Percentiles rank a stretch among this genome's conserved stretches.
Evolutionary conservation across 1,140 invertebrate genomes (phyloP).

Genomic region (Ips nitidus): DNA sequence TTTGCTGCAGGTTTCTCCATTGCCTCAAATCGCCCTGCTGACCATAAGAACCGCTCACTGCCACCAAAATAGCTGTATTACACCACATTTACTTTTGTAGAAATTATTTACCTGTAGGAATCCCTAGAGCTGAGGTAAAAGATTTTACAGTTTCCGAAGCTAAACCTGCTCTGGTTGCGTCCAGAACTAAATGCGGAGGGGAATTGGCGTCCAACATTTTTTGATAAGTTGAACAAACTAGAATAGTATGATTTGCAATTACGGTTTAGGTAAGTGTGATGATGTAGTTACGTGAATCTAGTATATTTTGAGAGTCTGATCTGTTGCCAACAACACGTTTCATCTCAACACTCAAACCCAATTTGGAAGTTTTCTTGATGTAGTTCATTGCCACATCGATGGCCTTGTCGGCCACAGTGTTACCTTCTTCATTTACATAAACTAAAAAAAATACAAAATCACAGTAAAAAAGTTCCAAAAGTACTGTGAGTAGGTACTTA

Average conservation of each 20-base stretch:
- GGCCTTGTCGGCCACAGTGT: slow-evolving; percentile 65
- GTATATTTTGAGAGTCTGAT: slow-evolving; percentile 65
- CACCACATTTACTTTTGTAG: not conserved
- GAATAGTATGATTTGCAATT: slow-evolving; percentile 23
- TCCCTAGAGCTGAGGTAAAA: slow-evolving; percentile 72
- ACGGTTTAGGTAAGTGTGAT: not conserved
- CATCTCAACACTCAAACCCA: slow-evolving; percentile 65
- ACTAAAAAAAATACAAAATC: slow-evolving; percentile 54
- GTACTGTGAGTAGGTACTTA: slow-evolving; percentile 50
- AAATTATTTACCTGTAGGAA: slow-evolving; percentile 64
- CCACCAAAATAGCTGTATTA: not conserved
- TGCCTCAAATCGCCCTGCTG: slow-evolving; percentile 77
- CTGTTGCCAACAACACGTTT: slow-evolving; percentile 64
- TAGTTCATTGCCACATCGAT: slow-evolving; percentile 69
- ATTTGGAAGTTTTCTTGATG: slow-evolving; percentile 64
- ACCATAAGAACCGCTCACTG: slow-evolving; percentile 77
- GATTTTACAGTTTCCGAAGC: slow-evolving; percentile 81
- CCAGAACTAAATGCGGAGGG: slow-evolving; percentile 75
- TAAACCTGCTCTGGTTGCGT: slow-evolving; percentile 74
- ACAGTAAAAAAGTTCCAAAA: not conserved
- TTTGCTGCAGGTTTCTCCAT: slow-evolving; percentile 69
- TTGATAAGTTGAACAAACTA: slow-evolving; percentile 72
- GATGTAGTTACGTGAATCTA: slow-evolving; percentile 61
- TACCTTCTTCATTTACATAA: slow-evolving; percentile 71
- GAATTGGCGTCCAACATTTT: slow-evolving; percentile 61